Evolutionary conservation across 2,113 vertebrate genomes (phyloP), one percentile per base, ranked within the genome.

Genomic region (Chinchilla lanigera): DNA sequence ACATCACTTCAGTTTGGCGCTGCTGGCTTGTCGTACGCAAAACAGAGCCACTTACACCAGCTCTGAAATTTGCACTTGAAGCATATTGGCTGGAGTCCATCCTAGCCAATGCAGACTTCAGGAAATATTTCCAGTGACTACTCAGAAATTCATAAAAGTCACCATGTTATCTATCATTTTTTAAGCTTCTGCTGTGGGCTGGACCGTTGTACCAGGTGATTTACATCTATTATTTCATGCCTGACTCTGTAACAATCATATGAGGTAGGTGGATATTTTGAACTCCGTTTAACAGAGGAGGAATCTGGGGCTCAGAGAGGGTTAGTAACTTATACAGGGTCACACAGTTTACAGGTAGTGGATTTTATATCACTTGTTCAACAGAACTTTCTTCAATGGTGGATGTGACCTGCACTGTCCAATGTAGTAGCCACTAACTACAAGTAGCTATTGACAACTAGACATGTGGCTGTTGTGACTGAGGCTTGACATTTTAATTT

Each of bases 251-350:
- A 73, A 65, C 38, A 88, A 28, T 52, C 58, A n/a, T 61, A 69
- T 33, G 22, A 95, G 44, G 30, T 77, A 63, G 30, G 58, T 58
- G 44, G 20, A 4, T 93, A 61, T 91, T 56, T 86, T 75, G 90
- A 96, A 12, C n/a, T 94, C 38, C n/a, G 22, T 58, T 83, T 95
- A 73, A 83, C 47, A 94, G 83, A 92, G n/a, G 63, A 84, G 35
- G 11, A 80, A 52, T 87, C 7, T 0, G 69, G 24, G 19, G n/a
- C 24, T 88, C 47, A 60, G 81, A 95, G 58, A 90, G 24, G 22
- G 63, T 65, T 86, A 80, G 71, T 80, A 80, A 78, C 44, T 93
- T 86, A 41, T 2, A 86, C 50, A 92, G 50, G 30, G 26, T 86
- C 86, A 90, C 82, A 54, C 38, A 50, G 65, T 19, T 56, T 30